Evolutionary conservation across 1,140 invertebrate species (phyloP).

Genomic region (Listronotus oregonensis): DNA sequence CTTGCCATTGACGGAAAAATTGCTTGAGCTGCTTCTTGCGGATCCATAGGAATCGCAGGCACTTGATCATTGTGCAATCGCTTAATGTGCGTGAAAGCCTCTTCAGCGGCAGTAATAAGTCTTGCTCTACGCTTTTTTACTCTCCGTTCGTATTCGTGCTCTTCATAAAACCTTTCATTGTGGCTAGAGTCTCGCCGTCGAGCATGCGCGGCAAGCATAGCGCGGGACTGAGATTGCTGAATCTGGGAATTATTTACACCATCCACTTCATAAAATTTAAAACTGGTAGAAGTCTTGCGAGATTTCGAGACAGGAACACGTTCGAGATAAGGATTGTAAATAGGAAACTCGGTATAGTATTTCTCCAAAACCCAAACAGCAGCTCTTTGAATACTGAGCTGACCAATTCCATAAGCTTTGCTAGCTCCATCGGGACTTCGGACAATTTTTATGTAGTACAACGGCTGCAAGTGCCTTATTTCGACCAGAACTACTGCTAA

Average conservation of each 20-base stretch:
- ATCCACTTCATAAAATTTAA: constrained; percentile 98
- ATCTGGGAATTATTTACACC: constrained; percentile 73
- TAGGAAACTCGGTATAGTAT: constrained; percentile 95
- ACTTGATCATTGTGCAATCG: constrained; percentile 70
- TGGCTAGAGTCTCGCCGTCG: constrained; percentile 82
- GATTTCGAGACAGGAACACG: constrained; percentile 85
- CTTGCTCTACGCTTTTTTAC: constrained; percentile 89
- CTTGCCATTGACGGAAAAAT: constrained; percentile 96
- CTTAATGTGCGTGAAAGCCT: constrained; percentile 96
- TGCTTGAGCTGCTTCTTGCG: constrained; percentile 93
- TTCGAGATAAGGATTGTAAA: constrained; percentile 96
- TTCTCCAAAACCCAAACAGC: constrained; percentile 92
- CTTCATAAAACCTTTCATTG: constrained; percentile 96
- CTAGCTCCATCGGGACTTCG: constrained; percentile 93
- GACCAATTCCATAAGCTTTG: constrained; percentile 83
- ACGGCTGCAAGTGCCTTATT: constrained; percentile 86
- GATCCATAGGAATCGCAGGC: constrained; percentile 79
- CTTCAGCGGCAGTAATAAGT: constrained; percentile 90
- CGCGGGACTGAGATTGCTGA: constrained; percentile 68
- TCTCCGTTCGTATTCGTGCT: constrained; percentile 93
- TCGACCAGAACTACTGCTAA: constrained; percentile 91
- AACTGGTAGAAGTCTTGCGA: constrained; percentile 77
- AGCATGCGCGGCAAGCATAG: constrained; percentile 72
- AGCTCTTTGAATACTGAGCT: constrained; percentile 92
- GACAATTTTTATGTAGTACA: constrained; percentile 89